Conservation (phyloP, 2,113 vertebrate genomes). For the Alligator mississippiensis region DNA sequence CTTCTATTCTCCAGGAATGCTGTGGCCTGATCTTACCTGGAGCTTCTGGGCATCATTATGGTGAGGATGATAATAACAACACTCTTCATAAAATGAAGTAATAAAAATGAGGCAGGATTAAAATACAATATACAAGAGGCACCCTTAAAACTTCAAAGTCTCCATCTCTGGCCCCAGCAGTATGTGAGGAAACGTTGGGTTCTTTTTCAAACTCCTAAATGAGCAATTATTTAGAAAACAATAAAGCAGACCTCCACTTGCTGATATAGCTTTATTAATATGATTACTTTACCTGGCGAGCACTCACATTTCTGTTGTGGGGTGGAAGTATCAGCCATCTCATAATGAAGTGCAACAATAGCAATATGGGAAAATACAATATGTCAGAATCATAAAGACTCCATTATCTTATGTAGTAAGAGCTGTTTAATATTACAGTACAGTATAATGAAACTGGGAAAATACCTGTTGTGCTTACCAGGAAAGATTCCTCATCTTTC, state of each 20-base stretch:
- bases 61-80: no score
- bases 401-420: not conserved
- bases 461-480: not conserved
- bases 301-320: not conserved
- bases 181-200: fast-evolving
- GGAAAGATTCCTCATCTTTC: not conserved
- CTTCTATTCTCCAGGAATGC: no score
- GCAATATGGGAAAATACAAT: not conserved
- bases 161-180: no score
- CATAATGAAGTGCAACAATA: not conserved
- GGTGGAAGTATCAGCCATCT: not conserved
- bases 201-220: not conserved
- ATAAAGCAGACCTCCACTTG: fast-evolving
- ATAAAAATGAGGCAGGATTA: no score
- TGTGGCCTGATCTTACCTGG: no score
- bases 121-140: no score
- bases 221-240: not conserved
- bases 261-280: not conserved
- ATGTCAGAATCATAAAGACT: not conserved
- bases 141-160: no score
- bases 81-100: no score
- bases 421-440: not conserved
- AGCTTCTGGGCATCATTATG: no score
- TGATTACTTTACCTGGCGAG: no score
- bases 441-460: not conserved